These are phyloP conservation scores for Clepsis dumicolana DNA, from an alignment of 2,888 invertebrate species.

Conservation along the genomic window DNA sequence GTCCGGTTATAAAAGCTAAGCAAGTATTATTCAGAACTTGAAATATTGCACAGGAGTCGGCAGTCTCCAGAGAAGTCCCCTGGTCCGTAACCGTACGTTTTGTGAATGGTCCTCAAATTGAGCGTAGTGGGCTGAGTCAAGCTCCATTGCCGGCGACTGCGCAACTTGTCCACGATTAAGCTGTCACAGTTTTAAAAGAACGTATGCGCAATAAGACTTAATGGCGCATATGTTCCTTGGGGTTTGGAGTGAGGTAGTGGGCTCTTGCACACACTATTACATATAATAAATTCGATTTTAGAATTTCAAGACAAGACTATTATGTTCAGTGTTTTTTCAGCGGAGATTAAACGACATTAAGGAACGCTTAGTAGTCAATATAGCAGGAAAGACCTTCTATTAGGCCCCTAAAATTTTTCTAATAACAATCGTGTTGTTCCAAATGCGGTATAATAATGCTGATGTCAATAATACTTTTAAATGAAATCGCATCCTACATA, in stretches of 20 bases:
- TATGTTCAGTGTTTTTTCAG: neutral
- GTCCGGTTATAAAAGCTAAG: neutral
- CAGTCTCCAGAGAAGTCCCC: conserved; percentile 12
- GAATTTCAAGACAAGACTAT: neutral
- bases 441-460: no score
- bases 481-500: no score
- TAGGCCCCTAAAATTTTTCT: no score
- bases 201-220: neutral
- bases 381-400: no score
- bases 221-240: neutral
- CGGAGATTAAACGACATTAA: neutral
- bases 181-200: neutral
- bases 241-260: neutral
- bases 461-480: no score
- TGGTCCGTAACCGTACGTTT: conserved; percentile 53
- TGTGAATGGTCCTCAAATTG: conserved; percentile 76
- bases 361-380: neutral
- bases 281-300: neutral
- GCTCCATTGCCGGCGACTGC: conserved; percentile 63
- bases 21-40: neutral
- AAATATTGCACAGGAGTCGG: conserved; percentile 6
- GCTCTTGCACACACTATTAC: neutral
- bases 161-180: conserved; percentile 23
- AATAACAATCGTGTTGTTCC: no score
- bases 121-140: conserved; percentile 68